Conservation (phyloP, 2,797 vertebrate genomes). For the Neoniphon sammara region DNA sequence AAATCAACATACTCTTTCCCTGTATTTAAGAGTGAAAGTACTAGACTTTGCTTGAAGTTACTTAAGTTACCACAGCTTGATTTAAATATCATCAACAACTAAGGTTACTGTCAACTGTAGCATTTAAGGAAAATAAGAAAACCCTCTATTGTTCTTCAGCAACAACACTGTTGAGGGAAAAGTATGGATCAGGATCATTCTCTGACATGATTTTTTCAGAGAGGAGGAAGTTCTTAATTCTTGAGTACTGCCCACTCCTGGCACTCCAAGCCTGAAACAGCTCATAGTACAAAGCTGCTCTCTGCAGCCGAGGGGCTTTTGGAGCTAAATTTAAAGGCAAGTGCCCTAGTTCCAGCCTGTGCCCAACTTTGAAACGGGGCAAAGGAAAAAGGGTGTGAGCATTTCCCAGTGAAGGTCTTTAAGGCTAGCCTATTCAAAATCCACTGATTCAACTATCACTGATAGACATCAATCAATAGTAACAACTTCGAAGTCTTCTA, state of each 20-base stretch:
- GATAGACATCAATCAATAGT: slow-evolving; percentile 11
- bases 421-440: background rate
- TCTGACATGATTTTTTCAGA: slow-evolving; percentile 54
- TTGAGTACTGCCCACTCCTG: slow-evolving; percentile 51
- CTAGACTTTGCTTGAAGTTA: background rate
- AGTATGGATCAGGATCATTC: slow-evolving; percentile 28
- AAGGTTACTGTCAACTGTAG: slow-evolving; percentile 4
- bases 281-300: slow-evolving; percentile 79
- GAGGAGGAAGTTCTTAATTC: slow-evolving; percentile 65
- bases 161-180: slow-evolving; percentile 11
- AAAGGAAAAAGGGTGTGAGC: slow-evolving; percentile 62
- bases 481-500: slow-evolving; percentile 20
- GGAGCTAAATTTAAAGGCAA: slow-evolving; percentile 84
- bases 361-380: slow-evolving; percentile 75
- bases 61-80: background rate
- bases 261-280: slow-evolving; percentile 66
- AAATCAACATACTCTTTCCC: background rate
- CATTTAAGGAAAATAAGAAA: slow-evolving; percentile 6
- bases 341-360: slow-evolving; percentile 79
- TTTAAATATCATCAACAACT: slow-evolving; percentile 4
- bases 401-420: slow-evolving; percentile 17
- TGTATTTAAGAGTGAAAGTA: background rate
- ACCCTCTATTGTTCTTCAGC: slow-evolving; percentile 22
- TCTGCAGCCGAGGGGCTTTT: slow-evolving; percentile 74
- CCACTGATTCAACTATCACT: background rate